Percentiles rank a stretch among this genome's conserved stretches.
These are phyloP conservation scores for Pseudopleuronectes americanus DNA, from an alignment of 2,797 vertebrate species.

Conservation along the genomic window DNA sequence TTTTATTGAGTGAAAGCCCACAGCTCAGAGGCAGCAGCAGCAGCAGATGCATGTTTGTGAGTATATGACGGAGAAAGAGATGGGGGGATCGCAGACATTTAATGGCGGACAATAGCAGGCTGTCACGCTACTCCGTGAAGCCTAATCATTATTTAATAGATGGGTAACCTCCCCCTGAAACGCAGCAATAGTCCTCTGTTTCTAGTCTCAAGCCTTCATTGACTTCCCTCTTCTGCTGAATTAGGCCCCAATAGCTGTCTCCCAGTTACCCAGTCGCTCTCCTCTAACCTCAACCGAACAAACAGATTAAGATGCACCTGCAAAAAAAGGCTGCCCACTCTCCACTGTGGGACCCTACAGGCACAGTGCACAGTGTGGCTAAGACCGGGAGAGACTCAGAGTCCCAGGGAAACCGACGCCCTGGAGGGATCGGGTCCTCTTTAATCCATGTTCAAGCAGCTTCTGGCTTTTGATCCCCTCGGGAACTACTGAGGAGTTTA, in stretches of 20 bases:
- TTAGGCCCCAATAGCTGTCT: constrained; percentile 77
- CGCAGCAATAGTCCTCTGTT: constrained; percentile 66
- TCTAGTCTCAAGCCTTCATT: constrained; percentile 68
- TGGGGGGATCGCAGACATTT: constrained; percentile 74
- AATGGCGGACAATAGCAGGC: constrained; percentile 81
- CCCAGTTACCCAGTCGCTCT: constrained; percentile 65
- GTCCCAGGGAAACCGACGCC: constrained; percentile 72
- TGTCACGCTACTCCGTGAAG: constrained; percentile 85
- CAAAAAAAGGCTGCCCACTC: constrained; percentile 59
- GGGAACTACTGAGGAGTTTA: constrained; percentile 74
- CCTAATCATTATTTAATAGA: constrained; percentile 89
- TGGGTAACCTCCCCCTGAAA: constrained; percentile 71
- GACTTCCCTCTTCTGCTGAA: constrained; percentile 80
- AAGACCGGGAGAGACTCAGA: constrained; percentile 74
- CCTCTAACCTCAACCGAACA: constrained; percentile 75
- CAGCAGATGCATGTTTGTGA: constrained; percentile 82
- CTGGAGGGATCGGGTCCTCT: constrained; percentile 71
- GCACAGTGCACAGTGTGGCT: constrained; percentile 68
- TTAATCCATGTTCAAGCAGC: constrained; percentile 82
- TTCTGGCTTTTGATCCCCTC: constrained; percentile 79
- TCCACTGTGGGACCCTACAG: constrained; percentile 58
- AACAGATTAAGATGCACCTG: constrained; percentile 83
- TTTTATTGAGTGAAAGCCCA: constrained; percentile 61
- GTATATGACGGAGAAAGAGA: constrained; percentile 64
- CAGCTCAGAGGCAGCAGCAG: constrained; percentile 56